These are phyloP conservation scores for Champsocephalus esox DNA, from an alignment of 2,797 vertebrate species.

Conservation along the genomic window DNA sequence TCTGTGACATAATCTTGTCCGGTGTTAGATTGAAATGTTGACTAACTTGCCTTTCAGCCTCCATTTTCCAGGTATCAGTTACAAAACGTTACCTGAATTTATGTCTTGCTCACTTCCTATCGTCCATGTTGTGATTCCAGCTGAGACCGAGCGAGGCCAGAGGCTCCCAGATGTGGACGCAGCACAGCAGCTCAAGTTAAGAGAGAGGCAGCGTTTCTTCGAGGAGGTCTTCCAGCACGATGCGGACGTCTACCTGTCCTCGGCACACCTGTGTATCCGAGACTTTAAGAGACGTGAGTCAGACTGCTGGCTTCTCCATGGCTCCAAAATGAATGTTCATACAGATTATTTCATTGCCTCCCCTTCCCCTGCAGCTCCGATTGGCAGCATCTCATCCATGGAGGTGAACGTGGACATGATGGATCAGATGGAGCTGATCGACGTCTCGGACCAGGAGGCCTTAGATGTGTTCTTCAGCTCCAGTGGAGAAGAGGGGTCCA, in stretches of 20 bases:
- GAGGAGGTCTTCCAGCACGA: slow-evolving; percentile 98
- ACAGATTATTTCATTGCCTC: not conserved
- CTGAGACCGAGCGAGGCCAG: slow-evolving; percentile 84
- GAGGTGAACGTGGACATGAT: slow-evolving; percentile 97
- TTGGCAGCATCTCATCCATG: slow-evolving; percentile 93
- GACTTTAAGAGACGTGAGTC: slow-evolving; percentile 93
- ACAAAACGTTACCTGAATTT: not conserved
- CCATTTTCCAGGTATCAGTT: not conserved
- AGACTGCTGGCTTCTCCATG: not conserved
- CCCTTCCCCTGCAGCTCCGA: slow-evolving; percentile 71
- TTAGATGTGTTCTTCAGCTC: slow-evolving; percentile 94
- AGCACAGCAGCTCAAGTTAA: slow-evolving; percentile 89
- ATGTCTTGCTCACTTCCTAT: slow-evolving; percentile 1
- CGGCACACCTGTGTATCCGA: slow-evolving; percentile 90
- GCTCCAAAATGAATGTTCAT: not conserved
- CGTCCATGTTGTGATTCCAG: slow-evolving; percentile 65
- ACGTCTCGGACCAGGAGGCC: slow-evolving; percentile 93
- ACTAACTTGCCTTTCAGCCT: not conserved
- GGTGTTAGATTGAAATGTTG: not conserved
- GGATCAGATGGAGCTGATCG: slow-evolving; percentile 94
- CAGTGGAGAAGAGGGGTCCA: slow-evolving; percentile 83
- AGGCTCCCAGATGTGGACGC: slow-evolving; percentile 84
- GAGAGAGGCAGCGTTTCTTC: slow-evolving; percentile 95
- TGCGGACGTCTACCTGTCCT: slow-evolving; percentile 92
- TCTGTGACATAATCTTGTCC: not conserved